Base-by-base conservation (phyloP, 2,797 vertebrate species). In the Champsocephalus gunnari region DNA sequence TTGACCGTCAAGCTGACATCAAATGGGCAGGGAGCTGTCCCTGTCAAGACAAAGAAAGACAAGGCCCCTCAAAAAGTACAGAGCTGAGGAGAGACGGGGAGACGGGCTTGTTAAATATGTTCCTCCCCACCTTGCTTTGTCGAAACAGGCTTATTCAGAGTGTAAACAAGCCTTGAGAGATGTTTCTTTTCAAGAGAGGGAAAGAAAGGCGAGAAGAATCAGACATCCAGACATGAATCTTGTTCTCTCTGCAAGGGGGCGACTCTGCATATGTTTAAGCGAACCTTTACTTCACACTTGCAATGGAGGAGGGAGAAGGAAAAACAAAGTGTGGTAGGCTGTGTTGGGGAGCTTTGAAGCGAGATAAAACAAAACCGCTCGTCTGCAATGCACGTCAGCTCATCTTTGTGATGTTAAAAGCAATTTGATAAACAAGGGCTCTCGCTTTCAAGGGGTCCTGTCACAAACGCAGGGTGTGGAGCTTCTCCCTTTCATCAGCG, bases 1-100 rank as follows among this genome's bases (percentile, higher is more conserved):
- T 94, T 97, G 97, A 95, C 97, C 96, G 96, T 96, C 95, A 93
- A 96, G 95, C 95, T 93, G 91, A 97, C 96, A 97, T 99, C 97
- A 99, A 98, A 98, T 95, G 94, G 91, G 94, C 95, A 88, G 93
- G 84, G 94, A 96, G 96, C 95, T 92, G 94, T 95, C 95, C 93
- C 96, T 97, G 97, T 97, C 97, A 98, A 95, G 95, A 91, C 91
- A 76, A 92, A 71, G 81, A 80, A 54, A 85, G 84, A 77, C 28
- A 77, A 84, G 87, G 87, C 88, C 84, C 79, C 87, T 93, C 95
- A 94, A 94, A 89, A 93, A 92, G 84, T 77, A 77, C 66, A 87
- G 88, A 90, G 80, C 94, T 83, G 92, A 60, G 19, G 81, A 41
- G 67, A 34, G n/a, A 24, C 51, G 0, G 56, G 68, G 66, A 53